These are phyloP conservation scores for Montipora foliosa DNA, from an alignment of 64 coral and sea anemone species.

Conservation along the genomic window DNA sequence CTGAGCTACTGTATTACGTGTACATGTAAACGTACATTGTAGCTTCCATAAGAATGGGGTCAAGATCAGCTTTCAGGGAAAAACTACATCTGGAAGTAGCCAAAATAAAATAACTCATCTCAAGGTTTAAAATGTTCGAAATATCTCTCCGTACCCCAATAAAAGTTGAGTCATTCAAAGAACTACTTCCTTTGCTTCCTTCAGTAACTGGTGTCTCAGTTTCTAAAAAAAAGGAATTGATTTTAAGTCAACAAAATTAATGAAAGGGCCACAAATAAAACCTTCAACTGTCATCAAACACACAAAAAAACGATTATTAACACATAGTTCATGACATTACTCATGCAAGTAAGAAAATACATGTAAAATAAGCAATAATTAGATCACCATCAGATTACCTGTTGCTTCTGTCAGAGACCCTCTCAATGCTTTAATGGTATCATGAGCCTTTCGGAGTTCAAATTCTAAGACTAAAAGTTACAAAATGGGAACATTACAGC, in stretches of 20 bases:
- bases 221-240: background rate
- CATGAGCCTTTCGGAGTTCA: slow-evolving; percentile 97
- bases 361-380: no score
- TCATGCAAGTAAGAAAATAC: no score
- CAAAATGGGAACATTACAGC: background rate
- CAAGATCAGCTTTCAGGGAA: no score
- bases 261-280: background rate
- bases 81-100: no score
- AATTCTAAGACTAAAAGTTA: slow-evolving; percentile 89
- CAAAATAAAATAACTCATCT: background rate
- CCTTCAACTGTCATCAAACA: no score
- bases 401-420: slow-evolving; percentile 93
- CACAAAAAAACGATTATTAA: no score
- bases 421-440: slow-evolving; percentile 93
- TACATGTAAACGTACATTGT: no score
- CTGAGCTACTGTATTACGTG: no score
- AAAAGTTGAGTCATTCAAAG: slow-evolving; percentile 31
- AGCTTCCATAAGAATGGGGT: no score
- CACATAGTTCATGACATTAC: no score
- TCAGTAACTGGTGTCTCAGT: slow-evolving; percentile 58
- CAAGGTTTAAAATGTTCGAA: background rate
- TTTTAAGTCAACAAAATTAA: no score
- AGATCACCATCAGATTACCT: slow-evolving; percentile 46
- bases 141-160: slow-evolving; percentile 39
- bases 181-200: slow-evolving; percentile 30